These are phyloP conservation scores for Hololepta plana DNA, from an alignment of 2,888 invertebrate genomes.

Conservation along the genomic window DNA sequence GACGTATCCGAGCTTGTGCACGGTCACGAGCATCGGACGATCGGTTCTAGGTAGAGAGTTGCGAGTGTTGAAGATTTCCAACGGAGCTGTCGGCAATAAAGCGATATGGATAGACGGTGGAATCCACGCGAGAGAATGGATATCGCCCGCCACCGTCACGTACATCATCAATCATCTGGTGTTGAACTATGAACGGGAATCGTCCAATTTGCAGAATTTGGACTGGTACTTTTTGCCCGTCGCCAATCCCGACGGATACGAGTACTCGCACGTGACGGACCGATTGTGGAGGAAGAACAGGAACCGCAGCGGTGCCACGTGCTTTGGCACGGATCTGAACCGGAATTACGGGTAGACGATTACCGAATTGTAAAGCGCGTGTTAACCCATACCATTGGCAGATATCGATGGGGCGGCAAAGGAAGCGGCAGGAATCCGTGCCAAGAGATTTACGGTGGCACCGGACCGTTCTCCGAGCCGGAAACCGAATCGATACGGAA, in stretches of 20 bases:
- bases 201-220: conserved; percentile 46
- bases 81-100: conserved; percentile 38
- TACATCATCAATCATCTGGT: conserved; percentile 54
- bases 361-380: too few species aligned
- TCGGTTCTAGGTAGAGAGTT: conserved; percentile 57
- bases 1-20: conserved; percentile 53
- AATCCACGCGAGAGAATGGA: conserved; percentile 85
- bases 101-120: conserved; percentile 62
- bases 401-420: conserved; percentile 68
- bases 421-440: conserved; percentile 75
- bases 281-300: conserved; percentile 74
- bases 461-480: conserved; percentile 68
- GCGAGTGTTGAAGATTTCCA: conserved; percentile 52
- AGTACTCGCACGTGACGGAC: conserved; percentile 62
- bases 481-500: conserved; percentile 53
- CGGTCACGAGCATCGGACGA: conserved; percentile 52
- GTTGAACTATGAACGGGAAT: conserved; percentile 44
- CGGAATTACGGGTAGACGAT: conserved; percentile 55
- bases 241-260: conserved; percentile 76
- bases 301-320: conserved; percentile 33
- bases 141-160: conserved; percentile 60
- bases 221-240: conserved; percentile 69
- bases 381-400: conserved; percentile 21
- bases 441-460: conserved; percentile 63
- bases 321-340: conserved; percentile 66